Conservation (phyloP, 2,888 invertebrate genomes). For the Timema cristinae region DNA sequence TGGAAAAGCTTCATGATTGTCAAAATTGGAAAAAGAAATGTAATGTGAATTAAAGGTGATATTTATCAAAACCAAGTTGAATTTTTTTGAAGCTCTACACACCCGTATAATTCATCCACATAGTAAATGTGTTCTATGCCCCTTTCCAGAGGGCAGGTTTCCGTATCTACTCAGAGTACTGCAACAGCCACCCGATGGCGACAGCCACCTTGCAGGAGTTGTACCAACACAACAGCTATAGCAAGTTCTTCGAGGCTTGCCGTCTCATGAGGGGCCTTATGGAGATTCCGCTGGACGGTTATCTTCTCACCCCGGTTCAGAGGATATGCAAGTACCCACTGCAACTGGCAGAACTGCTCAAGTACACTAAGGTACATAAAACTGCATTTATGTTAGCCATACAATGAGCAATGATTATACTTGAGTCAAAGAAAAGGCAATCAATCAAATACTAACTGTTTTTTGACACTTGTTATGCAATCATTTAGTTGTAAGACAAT, state of each 20-base stretch:
- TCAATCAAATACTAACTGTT: too few species aligned
- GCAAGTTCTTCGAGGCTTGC: slow-evolving; percentile 76
- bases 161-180: slow-evolving; percentile 82
- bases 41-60: not conserved
- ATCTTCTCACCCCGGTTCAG: slow-evolving; percentile 80
- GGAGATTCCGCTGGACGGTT: slow-evolving; percentile 79
- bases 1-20: too few species aligned
- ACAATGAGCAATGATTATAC: too few species aligned
- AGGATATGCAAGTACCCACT: slow-evolving; percentile 87
- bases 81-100: slow-evolving; percentile 1
- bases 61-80: not conserved
- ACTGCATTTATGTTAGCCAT: too few species aligned
- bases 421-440: too few species aligned
- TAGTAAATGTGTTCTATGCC: slow-evolving; percentile 21
- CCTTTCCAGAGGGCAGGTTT: slow-evolving; percentile 64
- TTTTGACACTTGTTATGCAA: too few species aligned
- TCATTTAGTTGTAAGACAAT: too few species aligned
- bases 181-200: slow-evolving; percentile 81
- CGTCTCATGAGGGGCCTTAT: slow-evolving; percentile 75
- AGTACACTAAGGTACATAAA: slow-evolving; percentile 51
- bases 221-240: slow-evolving; percentile 62
- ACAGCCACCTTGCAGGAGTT: slow-evolving; percentile 65
- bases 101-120: too few species aligned
- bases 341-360: slow-evolving; percentile 76
- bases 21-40: not conserved